phyloP scores from a whole-genome alignment of 2,797 vertebrate genomes.

The Lagocephalus sceleratus region DNA sequence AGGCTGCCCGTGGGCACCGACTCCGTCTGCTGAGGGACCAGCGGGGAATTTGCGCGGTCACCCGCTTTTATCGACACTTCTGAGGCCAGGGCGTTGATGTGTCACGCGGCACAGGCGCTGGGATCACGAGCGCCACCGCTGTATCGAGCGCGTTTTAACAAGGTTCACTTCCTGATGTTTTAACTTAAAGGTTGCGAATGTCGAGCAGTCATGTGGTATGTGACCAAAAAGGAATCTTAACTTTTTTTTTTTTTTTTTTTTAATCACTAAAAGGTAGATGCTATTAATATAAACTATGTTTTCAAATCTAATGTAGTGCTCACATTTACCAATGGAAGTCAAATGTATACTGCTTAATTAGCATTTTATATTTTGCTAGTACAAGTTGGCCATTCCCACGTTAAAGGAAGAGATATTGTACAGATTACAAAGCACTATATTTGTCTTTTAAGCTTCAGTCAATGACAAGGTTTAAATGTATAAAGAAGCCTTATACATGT shows the following conservation, averaged over 20 bases:
- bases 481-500: constrained; percentile 86
- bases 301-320: constrained; percentile 51
- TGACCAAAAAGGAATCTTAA: constrained; percentile 52
- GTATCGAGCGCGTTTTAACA: constrained; percentile 11
- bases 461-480: constrained; percentile 82
- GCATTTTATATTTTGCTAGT: constrained; percentile 70
- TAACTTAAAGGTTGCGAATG: constrained; percentile 29
- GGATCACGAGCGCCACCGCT: not conserved
- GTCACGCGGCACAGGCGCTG: constrained; percentile 1
- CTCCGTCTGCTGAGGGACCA: constrained; percentile 78
- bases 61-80: not conserved
- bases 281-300: constrained; percentile 33
- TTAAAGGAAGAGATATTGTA: constrained; percentile 73
- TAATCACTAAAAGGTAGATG: constrained; percentile 62
- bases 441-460: constrained; percentile 75
- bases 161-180: constrained; percentile 35
- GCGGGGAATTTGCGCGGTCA: not conserved
- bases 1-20: constrained; percentile 76
- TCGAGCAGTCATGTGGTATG: constrained; percentile 24
- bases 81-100: constrained; percentile 12
- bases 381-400: constrained; percentile 62
- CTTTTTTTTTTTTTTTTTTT: constrained; percentile 46
- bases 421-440: constrained; percentile 79
- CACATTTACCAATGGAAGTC: constrained; percentile 52
- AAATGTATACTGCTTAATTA: constrained; percentile 64